Percentiles rank a stretch among this genome's conserved stretches.
These are phyloP conservation scores for Coregonus suidteri DNA, from an alignment of 2,797 vertebrate species.

Conservation along the genomic window DNA sequence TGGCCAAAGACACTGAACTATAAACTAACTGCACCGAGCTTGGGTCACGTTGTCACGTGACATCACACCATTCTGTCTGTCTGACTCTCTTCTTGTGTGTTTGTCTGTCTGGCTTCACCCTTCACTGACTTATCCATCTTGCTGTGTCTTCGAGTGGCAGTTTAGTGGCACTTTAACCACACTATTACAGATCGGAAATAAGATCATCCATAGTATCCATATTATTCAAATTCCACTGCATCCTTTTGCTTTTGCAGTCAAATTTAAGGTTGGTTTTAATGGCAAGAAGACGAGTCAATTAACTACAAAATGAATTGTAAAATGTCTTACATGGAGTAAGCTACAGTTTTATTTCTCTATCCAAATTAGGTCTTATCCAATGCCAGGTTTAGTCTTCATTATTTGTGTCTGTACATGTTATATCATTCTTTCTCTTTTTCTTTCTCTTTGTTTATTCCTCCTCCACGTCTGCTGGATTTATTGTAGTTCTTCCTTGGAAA, in stretches of 20 bases:
- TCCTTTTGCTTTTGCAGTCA: no score
- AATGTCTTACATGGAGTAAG: not conserved
- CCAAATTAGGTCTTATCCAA: slow-evolving; percentile 3
- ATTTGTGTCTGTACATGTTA: slow-evolving; percentile 52
- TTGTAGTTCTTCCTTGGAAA: slow-evolving; percentile 99
- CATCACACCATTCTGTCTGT: slow-evolving; percentile 19
- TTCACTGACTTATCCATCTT: slow-evolving; percentile 29
- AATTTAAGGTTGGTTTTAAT: no score
- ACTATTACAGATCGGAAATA: no score
- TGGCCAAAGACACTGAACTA: slow-evolving; percentile 44
- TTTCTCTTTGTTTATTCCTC: slow-evolving; percentile 69
- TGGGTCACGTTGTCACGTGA: not conserved
- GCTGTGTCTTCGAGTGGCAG: not conserved
- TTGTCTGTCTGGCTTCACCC: slow-evolving; percentile 41
- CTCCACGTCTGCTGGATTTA: slow-evolving; percentile 75
- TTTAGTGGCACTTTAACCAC: no score
- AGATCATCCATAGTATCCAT: no score
- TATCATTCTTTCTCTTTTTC: slow-evolving; percentile 72
- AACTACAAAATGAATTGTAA: not conserved
- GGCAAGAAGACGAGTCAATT: no score
- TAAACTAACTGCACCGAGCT: slow-evolving; percentile 25
- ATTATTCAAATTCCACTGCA: no score
- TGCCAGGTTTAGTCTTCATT: slow-evolving; percentile 14
- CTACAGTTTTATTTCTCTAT: not conserved
- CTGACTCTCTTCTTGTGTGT: slow-evolving; percentile 18